Evolutionary conservation across 2,797 vertebrate species (phyloP), one percentile per base, ranked within the genome.

Genomic region (Sebastolobus altivelis): DNA sequence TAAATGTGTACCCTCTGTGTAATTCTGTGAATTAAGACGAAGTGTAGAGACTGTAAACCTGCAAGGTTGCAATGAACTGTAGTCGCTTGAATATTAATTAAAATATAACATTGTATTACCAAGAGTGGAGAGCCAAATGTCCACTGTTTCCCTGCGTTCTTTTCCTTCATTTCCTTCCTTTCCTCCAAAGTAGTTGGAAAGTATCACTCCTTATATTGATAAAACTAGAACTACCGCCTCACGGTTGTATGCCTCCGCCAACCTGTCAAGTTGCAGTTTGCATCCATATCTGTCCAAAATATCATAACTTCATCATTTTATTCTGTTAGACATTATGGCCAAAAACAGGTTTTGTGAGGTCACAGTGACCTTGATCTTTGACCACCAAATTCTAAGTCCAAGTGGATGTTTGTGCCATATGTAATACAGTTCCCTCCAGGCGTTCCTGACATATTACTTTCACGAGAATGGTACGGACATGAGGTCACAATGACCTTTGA

Each of bases 11-110:
- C 35, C 13, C 38, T 35, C 12, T 38, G 35, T 22, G 18, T 49
- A 38, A 77, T 68, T 56, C 7, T 60, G 10, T 61, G 25, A 77
- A 62, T 70, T 56, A 60, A 58, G 52, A 65, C 13, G 25, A 8
- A 43, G 40, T 9, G 9, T 20, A 35, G 56, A 54, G 54, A n/a
- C 13, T 52, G 62, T 10, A 5, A 29, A 43, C 27, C 43, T 66
- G 55, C 65, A 37, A 35, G 3, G 16, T 13, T 46, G 49, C 46
- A 35, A 49, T 16, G 2, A 63, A 46, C 49, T 35, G 37, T 7
- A 38, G 2, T 25, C 6, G 16, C 35, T 18, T 27, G 4, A 40
- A 27, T 55, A 31, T 63, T 33, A 65, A 49, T 54, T 52, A 52
- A 52, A 52, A 1, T 14, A 60, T 27, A 37, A 31, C 9, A 40